Conservation (phyloP, 2,888 invertebrate species). For the Drosophila eohydei region DNA sequence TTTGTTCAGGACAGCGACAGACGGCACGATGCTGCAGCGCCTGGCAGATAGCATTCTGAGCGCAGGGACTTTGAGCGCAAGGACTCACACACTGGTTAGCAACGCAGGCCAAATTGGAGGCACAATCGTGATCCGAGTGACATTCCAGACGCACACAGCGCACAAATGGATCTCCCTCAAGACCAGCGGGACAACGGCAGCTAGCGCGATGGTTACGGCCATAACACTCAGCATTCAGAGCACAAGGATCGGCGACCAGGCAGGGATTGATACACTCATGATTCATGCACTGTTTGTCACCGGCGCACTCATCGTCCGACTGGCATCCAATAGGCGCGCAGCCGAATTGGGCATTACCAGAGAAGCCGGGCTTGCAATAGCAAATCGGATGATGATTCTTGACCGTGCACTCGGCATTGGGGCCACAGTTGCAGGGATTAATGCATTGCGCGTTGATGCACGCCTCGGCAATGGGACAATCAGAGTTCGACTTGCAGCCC, state of each 20-base stretch:
- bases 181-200: slow-evolving; percentile 92
- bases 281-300: slow-evolving; percentile 92
- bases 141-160: slow-evolving; percentile 92
- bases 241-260: slow-evolving; percentile 91
- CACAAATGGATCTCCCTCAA: slow-evolving; percentile 92
- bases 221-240: slow-evolving; percentile 93
- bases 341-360: slow-evolving; percentile 93
- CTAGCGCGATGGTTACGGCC: slow-evolving; percentile 92
- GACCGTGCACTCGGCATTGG: slow-evolving; percentile 92
- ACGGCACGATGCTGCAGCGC: slow-evolving; percentile 92
- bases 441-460: slow-evolving; percentile 93
- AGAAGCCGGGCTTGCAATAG: slow-evolving; percentile 92
- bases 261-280: slow-evolving; percentile 93
- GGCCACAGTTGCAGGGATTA: slow-evolving; percentile 94
- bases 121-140: slow-evolving; percentile 91
- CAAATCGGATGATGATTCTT: slow-evolving; percentile 94
- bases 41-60: slow-evolving; percentile 92
- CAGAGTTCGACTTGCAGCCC: slow-evolving; percentile 92
- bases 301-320: slow-evolving; percentile 92
- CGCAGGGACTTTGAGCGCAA: slow-evolving; percentile 91
- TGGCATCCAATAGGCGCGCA: slow-evolving; percentile 93
- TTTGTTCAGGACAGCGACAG: slow-evolving; percentile 92
- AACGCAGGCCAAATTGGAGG: slow-evolving; percentile 90
- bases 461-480: slow-evolving; percentile 92
- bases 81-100: slow-evolving; percentile 92